Evolutionary conservation across 2,797 vertebrate genomes (phyloP).

Genomic region (Rhabdomys pumilio): DNA sequence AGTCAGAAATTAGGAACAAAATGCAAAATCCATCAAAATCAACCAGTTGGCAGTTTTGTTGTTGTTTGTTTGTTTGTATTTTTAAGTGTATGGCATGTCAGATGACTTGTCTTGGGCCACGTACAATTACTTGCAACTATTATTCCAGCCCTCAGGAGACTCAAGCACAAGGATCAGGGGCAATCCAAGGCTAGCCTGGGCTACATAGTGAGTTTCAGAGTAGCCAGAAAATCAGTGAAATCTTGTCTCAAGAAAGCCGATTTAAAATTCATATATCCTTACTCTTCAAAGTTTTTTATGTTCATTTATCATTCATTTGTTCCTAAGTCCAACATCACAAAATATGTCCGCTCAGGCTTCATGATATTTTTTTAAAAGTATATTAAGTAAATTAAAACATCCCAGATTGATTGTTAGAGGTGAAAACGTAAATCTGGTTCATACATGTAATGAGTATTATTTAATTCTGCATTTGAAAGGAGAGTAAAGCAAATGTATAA

Average conservation of each 20-base stretch:
- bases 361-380: neutral
- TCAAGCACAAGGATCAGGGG: neutral
- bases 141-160: neutral
- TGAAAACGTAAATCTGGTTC: neutral
- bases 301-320: neutral
- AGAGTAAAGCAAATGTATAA: neutral
- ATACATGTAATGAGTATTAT: neutral
- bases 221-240: neutral
- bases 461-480: conserved; percentile 49
- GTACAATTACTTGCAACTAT: neutral
- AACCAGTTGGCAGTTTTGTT: too few relatives aligned
- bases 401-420: neutral
- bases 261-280: neutral
- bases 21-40: conserved; percentile 4
- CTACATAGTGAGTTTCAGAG: neutral
- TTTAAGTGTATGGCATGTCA: neutral
- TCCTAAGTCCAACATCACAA: neutral
- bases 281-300: conserved; percentile 1
- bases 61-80: neutral
- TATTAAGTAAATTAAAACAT: conserved; percentile 30
- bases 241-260: neutral
- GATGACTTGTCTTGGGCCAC: neutral
- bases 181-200: neutral
- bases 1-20: conserved; percentile 43
- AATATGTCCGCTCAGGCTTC: neutral